Percentiles rank a stretch among this genome's conserved stretches.
phyloP scores from a whole-genome alignment of 2,797 vertebrate genomes.

The Acanthiza pusilla region DNA sequence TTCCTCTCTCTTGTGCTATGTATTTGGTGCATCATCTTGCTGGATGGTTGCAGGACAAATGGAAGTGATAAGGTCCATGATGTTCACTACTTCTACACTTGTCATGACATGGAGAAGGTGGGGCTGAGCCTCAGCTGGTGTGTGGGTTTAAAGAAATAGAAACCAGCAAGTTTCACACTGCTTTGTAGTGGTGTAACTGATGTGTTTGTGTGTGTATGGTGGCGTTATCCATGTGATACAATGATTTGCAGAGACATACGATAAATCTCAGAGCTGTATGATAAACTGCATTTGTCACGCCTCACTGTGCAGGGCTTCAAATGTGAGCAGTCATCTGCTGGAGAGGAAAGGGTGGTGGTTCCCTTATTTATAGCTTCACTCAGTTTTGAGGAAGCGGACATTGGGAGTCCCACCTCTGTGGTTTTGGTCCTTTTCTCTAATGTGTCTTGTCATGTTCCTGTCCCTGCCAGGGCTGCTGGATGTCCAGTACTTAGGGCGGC shows the following conservation, averaged over 20 bases:
- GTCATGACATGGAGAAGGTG: not conserved
- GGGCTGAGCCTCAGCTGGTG: not conserved
- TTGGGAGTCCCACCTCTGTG: not conserved
- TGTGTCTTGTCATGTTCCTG: not conserved
- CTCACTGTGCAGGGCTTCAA: not conserved
- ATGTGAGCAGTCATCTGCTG: not conserved
- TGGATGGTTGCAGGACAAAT: not conserved
- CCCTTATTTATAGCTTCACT: not conserved
- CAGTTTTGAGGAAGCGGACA: not conserved
- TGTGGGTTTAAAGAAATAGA: slow-evolving; percentile 21
- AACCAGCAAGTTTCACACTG: not conserved
- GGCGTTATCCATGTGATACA: not conserved
- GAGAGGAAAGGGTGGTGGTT: not conserved
- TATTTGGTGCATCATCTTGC: not conserved
- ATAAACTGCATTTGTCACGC: slow-evolving; percentile 17
- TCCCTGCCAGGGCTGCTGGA: not conserved
- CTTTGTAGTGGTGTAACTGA: not conserved
- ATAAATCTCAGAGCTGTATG: not conserved
- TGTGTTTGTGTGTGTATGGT: not conserved
- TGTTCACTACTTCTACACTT: not conserved
- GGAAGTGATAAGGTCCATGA: not conserved
- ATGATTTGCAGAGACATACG: slow-evolving; percentile 3
- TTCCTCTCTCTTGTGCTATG: not conserved
- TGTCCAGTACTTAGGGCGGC: not conserved
- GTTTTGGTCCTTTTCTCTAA: not conserved